Evolutionary conservation across 92 coral and sea anemone species (phyloP).

Genomic region (Meandrina meandrites): DNA sequence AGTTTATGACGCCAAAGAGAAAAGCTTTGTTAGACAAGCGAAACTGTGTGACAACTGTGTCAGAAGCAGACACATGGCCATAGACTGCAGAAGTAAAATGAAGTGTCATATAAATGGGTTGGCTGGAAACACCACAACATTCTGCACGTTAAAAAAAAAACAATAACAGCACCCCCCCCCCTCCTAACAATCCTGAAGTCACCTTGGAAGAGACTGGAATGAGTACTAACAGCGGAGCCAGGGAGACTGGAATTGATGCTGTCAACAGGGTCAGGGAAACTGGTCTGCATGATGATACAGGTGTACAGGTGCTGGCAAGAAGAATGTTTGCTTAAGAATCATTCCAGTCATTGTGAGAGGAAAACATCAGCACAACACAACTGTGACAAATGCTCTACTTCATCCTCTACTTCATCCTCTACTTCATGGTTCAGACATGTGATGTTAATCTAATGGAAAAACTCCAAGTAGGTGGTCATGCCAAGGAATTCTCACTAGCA

Average conservation of each 20-base stretch:
- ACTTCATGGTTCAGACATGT: constrained; percentile 30
- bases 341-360: constrained; percentile 23
- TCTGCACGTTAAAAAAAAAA: constrained; percentile 26
- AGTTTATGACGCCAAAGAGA: not conserved
- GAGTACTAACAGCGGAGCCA: not conserved
- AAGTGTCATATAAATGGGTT: constrained; percentile 48
- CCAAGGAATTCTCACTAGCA: constrained; percentile 25
- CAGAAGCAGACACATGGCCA: constrained; percentile 36
- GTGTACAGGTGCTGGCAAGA: not conserved
- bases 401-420: too few relatives aligned
- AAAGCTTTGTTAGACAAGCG: too few relatives aligned
- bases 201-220: not conserved
- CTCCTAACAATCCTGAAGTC: not conserved
- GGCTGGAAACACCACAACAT: constrained; percentile 39
- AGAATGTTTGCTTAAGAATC: constrained; percentile 1
- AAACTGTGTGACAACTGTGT: constrained; percentile 44
- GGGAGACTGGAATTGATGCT: not conserved
- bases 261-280: not conserved
- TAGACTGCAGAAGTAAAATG: constrained; percentile 30
- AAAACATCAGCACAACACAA: not conserved
- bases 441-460: constrained; percentile 14
- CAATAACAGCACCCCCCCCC: not conserved
- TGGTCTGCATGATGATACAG: not conserved
- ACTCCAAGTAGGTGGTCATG: constrained; percentile 12
- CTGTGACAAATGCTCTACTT: constrained; percentile 17